Conservation (phyloP, 2,888 invertebrate genomes). For the Acronicta psi region DNA sequence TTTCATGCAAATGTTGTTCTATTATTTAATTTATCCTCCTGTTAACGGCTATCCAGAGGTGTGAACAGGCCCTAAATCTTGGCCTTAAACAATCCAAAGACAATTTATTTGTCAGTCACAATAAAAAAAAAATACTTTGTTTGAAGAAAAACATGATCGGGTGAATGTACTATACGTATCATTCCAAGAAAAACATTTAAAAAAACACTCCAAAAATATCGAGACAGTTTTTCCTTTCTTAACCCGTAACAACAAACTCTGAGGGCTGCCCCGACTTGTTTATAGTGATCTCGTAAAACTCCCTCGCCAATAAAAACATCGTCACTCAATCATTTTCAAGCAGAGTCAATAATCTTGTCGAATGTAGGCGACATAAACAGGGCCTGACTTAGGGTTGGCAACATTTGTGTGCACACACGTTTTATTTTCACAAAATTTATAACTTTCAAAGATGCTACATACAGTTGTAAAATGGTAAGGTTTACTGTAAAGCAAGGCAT, state of each 20-base stretch:
- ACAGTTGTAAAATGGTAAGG: too few relatives aligned
- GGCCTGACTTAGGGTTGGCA: constrained; percentile 25
- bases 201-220: constrained; percentile 6
- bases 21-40: too few relatives aligned
- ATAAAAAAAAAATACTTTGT: too few relatives aligned
- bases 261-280: constrained; percentile 28
- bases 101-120: too few relatives aligned
- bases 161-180: constrained; percentile 16
- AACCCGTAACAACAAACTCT: constrained; percentile 18
- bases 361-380: constrained; percentile 34
- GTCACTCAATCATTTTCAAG: constrained; percentile 52
- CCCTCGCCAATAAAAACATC: constrained; percentile 41
- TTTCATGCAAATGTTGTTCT: too few relatives aligned
- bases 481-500: too few relatives aligned
- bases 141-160: constrained; percentile 1
- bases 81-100: too few relatives aligned
- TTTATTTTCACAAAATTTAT: too few relatives aligned
- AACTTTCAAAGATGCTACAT: too few relatives aligned
- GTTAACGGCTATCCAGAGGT: too few relatives aligned
- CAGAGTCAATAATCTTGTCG: constrained; percentile 45
- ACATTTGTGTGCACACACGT: background rate
- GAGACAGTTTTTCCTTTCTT: constrained; percentile 31
- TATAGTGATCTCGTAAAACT: constrained; percentile 51
- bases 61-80: too few relatives aligned
- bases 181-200: constrained; percentile 14